phyloP scores from a whole-genome alignment of 2,113 vertebrate genomes.

The Pachycephala philippinensis region DNA sequence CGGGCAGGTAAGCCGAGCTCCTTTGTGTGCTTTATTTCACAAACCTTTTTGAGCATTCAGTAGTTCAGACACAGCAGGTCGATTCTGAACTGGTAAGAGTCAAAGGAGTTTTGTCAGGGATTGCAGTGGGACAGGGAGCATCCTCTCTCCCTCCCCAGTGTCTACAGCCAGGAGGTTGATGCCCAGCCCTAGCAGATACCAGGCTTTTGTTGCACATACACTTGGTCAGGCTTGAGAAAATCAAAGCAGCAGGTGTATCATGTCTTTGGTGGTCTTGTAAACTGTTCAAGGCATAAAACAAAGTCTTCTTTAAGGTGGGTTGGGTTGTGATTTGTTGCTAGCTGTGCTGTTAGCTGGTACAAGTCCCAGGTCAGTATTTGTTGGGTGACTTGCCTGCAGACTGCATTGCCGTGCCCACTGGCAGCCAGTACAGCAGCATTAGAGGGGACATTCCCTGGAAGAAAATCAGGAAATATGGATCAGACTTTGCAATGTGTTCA shows the following conservation, averaged over 20 bases:
- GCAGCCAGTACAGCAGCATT: not conserved
- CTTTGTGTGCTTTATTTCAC: conserved; percentile 60
- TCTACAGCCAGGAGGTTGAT: not conserved
- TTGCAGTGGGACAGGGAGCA: not conserved
- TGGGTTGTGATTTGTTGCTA: conserved; percentile 1
- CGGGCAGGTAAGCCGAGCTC: conserved; percentile 73
- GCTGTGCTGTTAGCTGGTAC: not conserved
- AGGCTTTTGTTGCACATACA: conserved; percentile 26
- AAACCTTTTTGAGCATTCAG: not conserved
- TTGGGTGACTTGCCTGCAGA: not conserved
- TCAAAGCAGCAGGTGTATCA: not conserved
- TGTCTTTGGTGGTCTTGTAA: not conserved
- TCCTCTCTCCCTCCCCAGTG: not conserved
- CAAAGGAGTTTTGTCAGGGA: not conserved
- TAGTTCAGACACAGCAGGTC: not conserved
- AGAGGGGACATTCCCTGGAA: not conserved
- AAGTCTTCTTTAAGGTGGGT: not conserved
- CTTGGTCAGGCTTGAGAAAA: not conserved
- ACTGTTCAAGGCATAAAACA: not conserved
- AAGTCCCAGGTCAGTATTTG: not conserved
- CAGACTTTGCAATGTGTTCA: not conserved
- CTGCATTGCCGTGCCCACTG: not conserved
- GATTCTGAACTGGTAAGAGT: not conserved
- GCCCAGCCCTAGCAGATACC: conserved; percentile 62
- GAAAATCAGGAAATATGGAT: not conserved